Evolutionary conservation across 2,797 vertebrate genomes (phyloP), one percentile per base, ranked within the genome.

Genomic region (Chelonia mydas): DNA sequence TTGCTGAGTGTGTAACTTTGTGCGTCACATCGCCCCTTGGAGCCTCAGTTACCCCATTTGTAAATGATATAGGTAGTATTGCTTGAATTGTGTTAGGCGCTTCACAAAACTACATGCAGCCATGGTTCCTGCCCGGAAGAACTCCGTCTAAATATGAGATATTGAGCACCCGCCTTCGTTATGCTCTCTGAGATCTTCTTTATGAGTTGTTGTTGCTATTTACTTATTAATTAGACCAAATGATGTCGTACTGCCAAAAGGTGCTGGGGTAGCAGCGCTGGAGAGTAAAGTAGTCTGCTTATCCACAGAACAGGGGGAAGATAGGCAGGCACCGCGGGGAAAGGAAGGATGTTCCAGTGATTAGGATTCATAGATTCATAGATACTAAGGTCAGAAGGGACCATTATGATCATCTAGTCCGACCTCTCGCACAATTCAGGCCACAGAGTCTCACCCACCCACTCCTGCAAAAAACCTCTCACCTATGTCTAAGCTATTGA

Each of bases 251-350:
- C 33, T 53, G 77, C 49, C 55, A 72, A 31, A 53, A 65, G 78
- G 74, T 28, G 72, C 3, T 4, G 2, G 27, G 10, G 84, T 45
- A 78, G 7, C 59, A 31, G 41, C 19, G 3, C 41, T 7, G 74
- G 82, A 83, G 59, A 47, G 3, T 5, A 28, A 78, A 93, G 15
- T 23, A 4, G 3, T 37, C 41, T 37, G 15, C 7, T 51, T 61
- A 11, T 0, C 4, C 31, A 3, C 0, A 0, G 77, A 28, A 3
- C 27, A 25, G 21, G 15, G 2, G 27, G 61, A 37, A 31, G n/a
- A 28, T 19, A 31, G 82, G 57, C 57, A 15, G 59, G 28, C 7
- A 3, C 59, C 17, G 23, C 27, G 27, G 3, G 37, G 72, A 15
- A 15, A 72, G 84, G 19, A 37, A 23, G 61, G 33, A n/a, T 59